A percentile compares a stretch with the other conserved stretches of the same genome.
phyloP scores from a whole-genome alignment of 2,113 vertebrate species.

The Lepus americanus region DNA sequence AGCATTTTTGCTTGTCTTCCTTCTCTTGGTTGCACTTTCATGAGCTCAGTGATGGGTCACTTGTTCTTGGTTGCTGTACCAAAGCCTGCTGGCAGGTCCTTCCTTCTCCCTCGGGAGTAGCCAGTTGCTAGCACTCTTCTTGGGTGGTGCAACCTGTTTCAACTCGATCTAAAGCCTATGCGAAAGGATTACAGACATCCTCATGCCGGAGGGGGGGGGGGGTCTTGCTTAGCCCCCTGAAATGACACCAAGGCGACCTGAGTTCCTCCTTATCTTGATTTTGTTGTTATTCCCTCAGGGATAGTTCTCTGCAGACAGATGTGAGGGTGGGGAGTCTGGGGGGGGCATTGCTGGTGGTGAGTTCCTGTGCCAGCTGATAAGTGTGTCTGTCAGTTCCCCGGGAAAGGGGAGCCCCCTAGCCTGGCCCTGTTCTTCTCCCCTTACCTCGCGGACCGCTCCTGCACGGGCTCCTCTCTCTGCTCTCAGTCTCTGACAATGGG shows the following conservation, averaged over 20 bases:
- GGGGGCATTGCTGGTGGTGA: conserved; percentile 9
- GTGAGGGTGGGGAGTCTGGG: background rate
- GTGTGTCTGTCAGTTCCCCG: conserved; percentile 76
- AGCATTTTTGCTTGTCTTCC: background rate
- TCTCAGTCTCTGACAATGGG: conserved; percentile 63
- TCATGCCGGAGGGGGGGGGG: background rate
- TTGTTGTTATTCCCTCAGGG: background rate
- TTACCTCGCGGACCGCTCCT: conserved; percentile 36
- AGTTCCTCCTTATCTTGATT: background rate
- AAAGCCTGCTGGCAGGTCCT: background rate
- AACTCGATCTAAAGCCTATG: background rate
- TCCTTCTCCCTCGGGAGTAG: background rate
- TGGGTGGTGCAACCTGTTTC: background rate
- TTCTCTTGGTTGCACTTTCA: background rate
- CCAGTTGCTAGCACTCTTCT: background rate
- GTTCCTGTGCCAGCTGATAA: conserved; percentile 68
- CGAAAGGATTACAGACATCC: background rate
- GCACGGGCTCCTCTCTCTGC: background rate
- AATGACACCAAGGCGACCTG: background rate
- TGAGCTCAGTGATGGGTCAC: background rate
- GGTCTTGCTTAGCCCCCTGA: background rate
- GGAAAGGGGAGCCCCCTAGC: background rate
- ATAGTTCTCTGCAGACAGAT: background rate
- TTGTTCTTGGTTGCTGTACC: background rate
- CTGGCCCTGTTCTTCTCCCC: conserved; percentile 71